These are phyloP conservation scores for Lottia gigantea DNA, from an alignment of 2,888 invertebrate genomes.

Conservation along the genomic window DNA sequence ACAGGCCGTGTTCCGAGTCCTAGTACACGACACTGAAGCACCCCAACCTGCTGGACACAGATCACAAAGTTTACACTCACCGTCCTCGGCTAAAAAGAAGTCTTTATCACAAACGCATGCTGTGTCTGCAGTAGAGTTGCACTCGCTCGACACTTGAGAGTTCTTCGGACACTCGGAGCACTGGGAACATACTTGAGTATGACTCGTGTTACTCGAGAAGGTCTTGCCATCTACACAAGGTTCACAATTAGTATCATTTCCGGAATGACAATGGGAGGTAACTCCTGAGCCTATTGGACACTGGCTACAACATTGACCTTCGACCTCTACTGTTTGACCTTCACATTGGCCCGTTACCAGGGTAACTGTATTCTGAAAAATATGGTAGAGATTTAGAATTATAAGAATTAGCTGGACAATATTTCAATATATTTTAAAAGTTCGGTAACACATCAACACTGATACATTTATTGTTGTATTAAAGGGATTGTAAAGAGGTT, in stretches of 20 bases:
- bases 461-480: no score
- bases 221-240: slow-evolving; percentile 49
- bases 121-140: slow-evolving; percentile 60
- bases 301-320: slow-evolving; percentile 46
- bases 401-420: no score
- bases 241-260: slow-evolving; percentile 50
- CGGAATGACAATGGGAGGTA: slow-evolving; percentile 38
- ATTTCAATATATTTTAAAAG: no score
- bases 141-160: slow-evolving; percentile 42
- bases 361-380: slow-evolving; percentile 14
- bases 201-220: slow-evolving; percentile 43
- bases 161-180: slow-evolving; percentile 53
- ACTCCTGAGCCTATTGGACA: slow-evolving; percentile 55
- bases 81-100: slow-evolving; percentile 42
- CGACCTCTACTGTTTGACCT: slow-evolving; percentile 12
- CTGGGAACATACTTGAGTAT: slow-evolving; percentile 39
- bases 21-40: slow-evolving; percentile 46
- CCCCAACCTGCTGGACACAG: slow-evolving; percentile 57
- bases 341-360: slow-evolving; percentile 13
- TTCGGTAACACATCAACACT: no score
- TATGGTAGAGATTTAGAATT: neutral
- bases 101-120: slow-evolving; percentile 58
- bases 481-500: no score
- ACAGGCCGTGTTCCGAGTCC: slow-evolving; percentile 54
- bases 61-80: slow-evolving; percentile 52